Conservation (phyloP, 2,797 vertebrate genomes). For the Poecilia gillii region DNA sequence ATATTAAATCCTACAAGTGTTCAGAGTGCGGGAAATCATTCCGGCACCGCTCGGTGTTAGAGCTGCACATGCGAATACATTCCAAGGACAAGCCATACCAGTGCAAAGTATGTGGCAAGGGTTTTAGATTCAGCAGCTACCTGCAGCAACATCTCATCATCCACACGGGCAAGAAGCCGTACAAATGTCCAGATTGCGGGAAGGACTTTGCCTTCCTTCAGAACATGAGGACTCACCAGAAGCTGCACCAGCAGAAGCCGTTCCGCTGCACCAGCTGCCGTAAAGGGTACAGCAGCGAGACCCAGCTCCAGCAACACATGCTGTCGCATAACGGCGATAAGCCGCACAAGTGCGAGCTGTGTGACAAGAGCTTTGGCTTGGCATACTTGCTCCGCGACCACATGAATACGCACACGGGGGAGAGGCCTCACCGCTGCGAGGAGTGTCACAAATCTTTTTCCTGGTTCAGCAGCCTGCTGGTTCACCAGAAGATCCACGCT, state of each 20-base stretch:
- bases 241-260: constrained; percentile 83
- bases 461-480: constrained; percentile 84
- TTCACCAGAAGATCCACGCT: constrained; percentile 84
- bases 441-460: constrained; percentile 85
- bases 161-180: constrained; percentile 84
- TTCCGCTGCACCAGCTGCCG: constrained; percentile 85
- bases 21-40: constrained; percentile 82
- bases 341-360: constrained; percentile 82
- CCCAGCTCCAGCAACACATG: constrained; percentile 83
- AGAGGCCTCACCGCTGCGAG: constrained; percentile 82
- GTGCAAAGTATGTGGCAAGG: constrained; percentile 83
- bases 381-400: constrained; percentile 85
- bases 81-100: constrained; percentile 83
- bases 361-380: constrained; percentile 83
- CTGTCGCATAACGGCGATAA: constrained; percentile 82
- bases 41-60: constrained; percentile 83
- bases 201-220: constrained; percentile 86
- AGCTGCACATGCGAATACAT: constrained; percentile 86
- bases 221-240: constrained; percentile 85
- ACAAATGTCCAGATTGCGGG: constrained; percentile 84
- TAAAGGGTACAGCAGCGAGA: constrained; percentile 83
- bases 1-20: constrained; percentile 77
- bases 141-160: constrained; percentile 85
- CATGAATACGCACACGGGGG: constrained; percentile 85
- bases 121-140: constrained; percentile 84